phyloP scores from a whole-genome alignment of 2,888 invertebrate genomes.

The Argynnis bischoffii region DNA sequence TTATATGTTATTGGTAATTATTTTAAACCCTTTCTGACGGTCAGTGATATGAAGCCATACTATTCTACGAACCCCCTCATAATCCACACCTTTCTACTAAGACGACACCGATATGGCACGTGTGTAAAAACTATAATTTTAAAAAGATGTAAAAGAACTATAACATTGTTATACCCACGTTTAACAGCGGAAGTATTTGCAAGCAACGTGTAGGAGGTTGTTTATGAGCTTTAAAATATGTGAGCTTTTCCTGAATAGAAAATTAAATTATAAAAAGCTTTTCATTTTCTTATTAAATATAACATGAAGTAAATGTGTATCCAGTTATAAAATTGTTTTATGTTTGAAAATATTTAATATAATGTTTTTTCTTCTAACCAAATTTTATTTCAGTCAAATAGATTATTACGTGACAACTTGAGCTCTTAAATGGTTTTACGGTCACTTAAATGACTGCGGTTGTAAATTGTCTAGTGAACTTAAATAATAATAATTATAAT shows the following conservation, averaged over 20 bases:
- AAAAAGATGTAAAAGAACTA: slow-evolving; percentile 11
- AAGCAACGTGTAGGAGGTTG: slow-evolving; percentile 20
- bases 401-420: no score
- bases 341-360: no score
- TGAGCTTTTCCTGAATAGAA: slow-evolving; percentile 15
- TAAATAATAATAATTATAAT: no score
- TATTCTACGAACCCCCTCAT: slow-evolving; percentile 15
- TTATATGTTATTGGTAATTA: slow-evolving; percentile 10
- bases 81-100: slow-evolving; percentile 12
- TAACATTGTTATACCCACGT: slow-evolving; percentile 20
- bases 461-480: no score
- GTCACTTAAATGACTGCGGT: no score
- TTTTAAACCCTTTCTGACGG: slow-evolving; percentile 28
- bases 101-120: slow-evolving; percentile 13
- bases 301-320: no score
- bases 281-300: slow-evolving; percentile 1
- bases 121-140: slow-evolving; percentile 5
- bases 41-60: slow-evolving; percentile 31
- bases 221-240: slow-evolving; percentile 22
- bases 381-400: no score
- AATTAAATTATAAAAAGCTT: slow-evolving; percentile 15
- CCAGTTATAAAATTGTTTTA: no score
- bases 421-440: no score
- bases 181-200: slow-evolving; percentile 21
- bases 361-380: no score